Percentiles rank a stretch among this genome's conserved stretches.
phyloP scores from a whole-genome alignment of 1,140 invertebrate species.

The Drosophila willistoni region DNA sequence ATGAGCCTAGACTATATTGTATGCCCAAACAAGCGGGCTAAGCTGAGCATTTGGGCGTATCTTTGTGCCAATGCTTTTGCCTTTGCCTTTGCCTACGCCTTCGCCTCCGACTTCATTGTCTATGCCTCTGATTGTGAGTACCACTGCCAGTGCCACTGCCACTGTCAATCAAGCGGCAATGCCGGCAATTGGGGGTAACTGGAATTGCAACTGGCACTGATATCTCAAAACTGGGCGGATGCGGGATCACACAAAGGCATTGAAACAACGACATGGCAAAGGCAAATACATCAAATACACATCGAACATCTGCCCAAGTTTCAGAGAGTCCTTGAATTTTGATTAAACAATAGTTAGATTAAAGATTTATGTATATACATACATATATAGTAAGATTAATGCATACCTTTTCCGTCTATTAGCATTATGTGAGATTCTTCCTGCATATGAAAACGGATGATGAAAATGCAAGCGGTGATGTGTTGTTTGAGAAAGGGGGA shows the following conservation, averaged over 20 bases:
- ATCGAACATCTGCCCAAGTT: not conserved
- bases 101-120: not conserved
- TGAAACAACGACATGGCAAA: not conserved
- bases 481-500: not conserved
- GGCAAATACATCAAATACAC: not conserved
- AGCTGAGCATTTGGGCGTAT: not conserved
- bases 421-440: not conserved
- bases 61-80: not conserved
- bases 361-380: too few species aligned
- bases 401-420: not conserved
- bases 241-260: constrained; percentile 11
- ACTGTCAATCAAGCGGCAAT: constrained; percentile 57
- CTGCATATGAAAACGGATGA: not conserved
- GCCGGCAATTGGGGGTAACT: constrained; percentile 14
- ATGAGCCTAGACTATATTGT: constrained; percentile 48
- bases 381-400: too few species aligned
- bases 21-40: constrained; percentile 12
- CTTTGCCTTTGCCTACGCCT: not conserved
- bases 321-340: not conserved
- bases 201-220: constrained; percentile 27
- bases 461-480: not conserved
- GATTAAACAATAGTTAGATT: too few species aligned
- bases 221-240: constrained; percentile 17
- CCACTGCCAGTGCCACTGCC: constrained; percentile 8
- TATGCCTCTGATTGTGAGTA: constrained; percentile 11